Base-by-base conservation (phyloP, 2,797 vertebrate species). In the Sebastes reedi region DNA sequence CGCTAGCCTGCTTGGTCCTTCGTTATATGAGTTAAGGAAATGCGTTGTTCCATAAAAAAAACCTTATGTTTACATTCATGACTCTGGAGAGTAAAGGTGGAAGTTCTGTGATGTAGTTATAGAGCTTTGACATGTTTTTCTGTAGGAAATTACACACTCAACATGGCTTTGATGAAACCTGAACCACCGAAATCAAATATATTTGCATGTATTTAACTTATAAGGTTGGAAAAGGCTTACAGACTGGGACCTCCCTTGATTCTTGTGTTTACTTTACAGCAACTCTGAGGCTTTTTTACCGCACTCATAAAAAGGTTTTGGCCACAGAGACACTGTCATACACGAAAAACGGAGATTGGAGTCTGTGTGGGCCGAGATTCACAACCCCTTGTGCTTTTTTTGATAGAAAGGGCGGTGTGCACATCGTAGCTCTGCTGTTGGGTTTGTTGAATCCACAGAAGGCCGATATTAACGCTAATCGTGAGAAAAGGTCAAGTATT, bases 401-500 rank as follows among this genome's bases (percentile, higher is more conserved):
- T 62, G 1, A 68, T 25, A 6, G 4, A 11, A 3, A 36, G 14
- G 50, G 60, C 11, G 1, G 5, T 25, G 12, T 3, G 9, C 56
- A 36, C 52, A 30, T 68, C 1, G 20, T 10, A 22, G 25, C 67
- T 52, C 18, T 14, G 24, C 39, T 18, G 42, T 74, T 52, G 39
- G 32, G 42, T 46, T 66, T 61, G 34, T 82, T 70, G 25, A 72
- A 77, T 75, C 54, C 56, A 36, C 56, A 66, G 50, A 81, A 81
- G 60, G 64, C 64, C 8, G 42, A 81, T 76, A 67, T 82, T 55
- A 87, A 68, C 60, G 55, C 67, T 78, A 81, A 90, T 88, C 81
- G 61, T 59, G n/a, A 75, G 67, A 78, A 88, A 91, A 89, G 77
- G 86, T 90, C 83, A 83, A 75, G 55, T 60, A 24, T 34, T 16